phyloP scores from a whole-genome alignment of 1,140 invertebrate genomes.

The Drosophila guanche region DNA sequence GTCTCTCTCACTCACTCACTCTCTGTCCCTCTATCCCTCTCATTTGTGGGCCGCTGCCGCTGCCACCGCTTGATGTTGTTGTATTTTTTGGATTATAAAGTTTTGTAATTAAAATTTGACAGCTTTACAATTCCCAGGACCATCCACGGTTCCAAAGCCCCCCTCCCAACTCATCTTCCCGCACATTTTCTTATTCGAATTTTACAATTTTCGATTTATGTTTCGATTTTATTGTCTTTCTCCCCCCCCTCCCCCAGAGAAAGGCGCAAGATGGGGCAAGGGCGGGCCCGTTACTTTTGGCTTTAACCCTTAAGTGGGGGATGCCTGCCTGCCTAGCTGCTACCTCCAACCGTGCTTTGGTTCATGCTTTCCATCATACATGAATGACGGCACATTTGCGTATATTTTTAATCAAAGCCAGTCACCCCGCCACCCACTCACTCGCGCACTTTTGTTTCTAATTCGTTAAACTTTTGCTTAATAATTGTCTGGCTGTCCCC shows the following conservation, averaged over 20 bases:
- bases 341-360: background rate
- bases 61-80: constrained; percentile 30
- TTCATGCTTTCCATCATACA: background rate
- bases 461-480: constrained; percentile 82
- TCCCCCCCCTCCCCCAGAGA: too few relatives aligned
- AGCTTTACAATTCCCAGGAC: constrained; percentile 80
- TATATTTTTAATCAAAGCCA: constrained; percentile 56
- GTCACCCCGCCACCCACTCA: constrained; percentile 12
- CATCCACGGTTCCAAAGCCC: background rate
- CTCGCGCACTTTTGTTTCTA: constrained; percentile 63
- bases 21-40: background rate
- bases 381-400: constrained; percentile 3
- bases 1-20: background rate
- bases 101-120: constrained; percentile 83
- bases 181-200: constrained; percentile 66
- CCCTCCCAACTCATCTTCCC: constrained; percentile 25
- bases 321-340: background rate
- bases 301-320: constrained; percentile 17
- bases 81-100: constrained; percentile 82
- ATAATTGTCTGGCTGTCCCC: constrained; percentile 68
- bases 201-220: constrained; percentile 80
- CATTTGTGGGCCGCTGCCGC: background rate
- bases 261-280: constrained; percentile 18
- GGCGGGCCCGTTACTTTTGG: background rate
- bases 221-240: constrained; percentile 76